Base-by-base conservation (phyloP, 23 tunicate genomes). In the Ascidia mentula region DNA sequence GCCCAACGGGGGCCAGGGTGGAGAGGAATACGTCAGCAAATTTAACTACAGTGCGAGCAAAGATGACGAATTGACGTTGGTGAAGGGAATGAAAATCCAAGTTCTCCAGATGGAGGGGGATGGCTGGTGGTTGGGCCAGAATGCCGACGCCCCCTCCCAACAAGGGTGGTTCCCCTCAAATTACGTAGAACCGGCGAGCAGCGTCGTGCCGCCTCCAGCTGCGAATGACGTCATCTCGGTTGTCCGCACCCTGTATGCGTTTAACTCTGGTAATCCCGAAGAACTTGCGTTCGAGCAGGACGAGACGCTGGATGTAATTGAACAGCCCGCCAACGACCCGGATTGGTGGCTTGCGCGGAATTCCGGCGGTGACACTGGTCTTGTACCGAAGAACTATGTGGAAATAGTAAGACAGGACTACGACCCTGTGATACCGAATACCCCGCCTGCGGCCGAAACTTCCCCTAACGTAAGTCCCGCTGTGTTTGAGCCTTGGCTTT, bases 91-190 rank as follows among this genome's bases (percentile, higher is more conserved):
- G 92, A 60, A 79, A 9, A 85, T 93, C 33, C 69, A 82, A 38
- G 98, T 93, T 22, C 31, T 93, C 42, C 38, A 79, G 32, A 88
- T 35, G 36, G 98, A 93, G 40, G 85, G 59, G 8, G 98, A 93
- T 61, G 98, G 98, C 1, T 93, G 98, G 98, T 93, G 98, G 98
- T 82, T 45, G 22, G 98, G 98, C 7, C 88, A 75, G 72, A 74
- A 84, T 73, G 79, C 89, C 0, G 89, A 88, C 40, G 59, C 73
- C 20, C 69, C 80, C 40, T 84, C 87, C 20, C 75, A 84, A 7
- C 82, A 80, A 0, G 98, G 98, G 0, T 93, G 92, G 89, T 93
- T 93, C 60, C 98, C 98, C 13, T 93, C 98, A 7, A 93, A 93
- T 72, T 93, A 93, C 81, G 98, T 93, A 22, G 75, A 38, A 18